Evolutionary conservation across 2,113 vertebrate species (phyloP).

Genomic region (Epinephelus cyanopodus): DNA sequence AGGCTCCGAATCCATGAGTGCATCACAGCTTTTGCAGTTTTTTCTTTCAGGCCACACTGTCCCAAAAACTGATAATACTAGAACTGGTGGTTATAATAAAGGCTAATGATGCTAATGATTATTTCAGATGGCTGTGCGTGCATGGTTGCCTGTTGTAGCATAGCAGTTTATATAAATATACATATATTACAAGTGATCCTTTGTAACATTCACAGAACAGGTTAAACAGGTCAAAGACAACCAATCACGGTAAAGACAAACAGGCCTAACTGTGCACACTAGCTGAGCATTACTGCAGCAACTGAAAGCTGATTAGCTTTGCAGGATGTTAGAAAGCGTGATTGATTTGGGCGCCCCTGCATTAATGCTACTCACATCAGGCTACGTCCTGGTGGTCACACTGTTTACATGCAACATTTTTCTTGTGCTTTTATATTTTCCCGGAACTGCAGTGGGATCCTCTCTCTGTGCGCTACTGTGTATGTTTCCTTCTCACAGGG

Average conservation of each 20-base stretch:
- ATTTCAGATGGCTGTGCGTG: too few relatives aligned
- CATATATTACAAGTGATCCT: too few relatives aligned
- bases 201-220: slow-evolving; percentile 40
- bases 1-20: too few relatives aligned
- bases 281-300: slow-evolving; percentile 10
- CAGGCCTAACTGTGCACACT: neutral
- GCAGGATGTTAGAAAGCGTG: slow-evolving; percentile 16
- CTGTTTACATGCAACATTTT: neutral
- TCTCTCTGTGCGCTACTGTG: slow-evolving; percentile 19
- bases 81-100: too few relatives aligned
- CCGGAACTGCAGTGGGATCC: slow-evolving; percentile 8
- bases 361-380: slow-evolving; percentile 21
- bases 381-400: slow-evolving; percentile 1
- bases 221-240: slow-evolving; percentile 63
- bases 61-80: too few relatives aligned
- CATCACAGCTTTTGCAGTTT: too few relatives aligned
- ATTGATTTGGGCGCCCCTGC: slow-evolving; percentile 31
- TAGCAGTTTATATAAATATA: too few relatives aligned
- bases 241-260: neutral
- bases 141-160: too few relatives aligned
- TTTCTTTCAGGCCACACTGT: too few relatives aligned
- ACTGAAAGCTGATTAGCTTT: slow-evolving; percentile 40
- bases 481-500: slow-evolving; percentile 55
- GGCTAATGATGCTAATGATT: too few relatives aligned
- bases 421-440: slow-evolving; percentile 13